Evolutionary conservation across 2,888 invertebrate species (phyloP), one percentile per base, ranked within the genome.

Genomic region (Iselma pallidipennis): DNA sequence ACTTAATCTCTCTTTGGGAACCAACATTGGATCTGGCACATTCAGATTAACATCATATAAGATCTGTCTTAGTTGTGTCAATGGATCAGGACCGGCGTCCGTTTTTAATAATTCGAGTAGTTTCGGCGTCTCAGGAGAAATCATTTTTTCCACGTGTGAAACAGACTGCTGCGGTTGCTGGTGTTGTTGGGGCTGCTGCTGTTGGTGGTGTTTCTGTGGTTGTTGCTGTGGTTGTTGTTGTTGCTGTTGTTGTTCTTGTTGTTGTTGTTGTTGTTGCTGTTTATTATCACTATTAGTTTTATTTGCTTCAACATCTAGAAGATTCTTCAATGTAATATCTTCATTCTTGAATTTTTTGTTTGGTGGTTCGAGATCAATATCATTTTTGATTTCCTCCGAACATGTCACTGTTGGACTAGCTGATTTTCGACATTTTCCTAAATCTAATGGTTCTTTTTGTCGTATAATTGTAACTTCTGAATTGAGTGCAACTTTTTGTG

Each of bases 11-110:
- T 91, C 89, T 80, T 91, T 90, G 54, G 94, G 94, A 65, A 94
- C 89, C 63, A 94, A 80, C 72, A 94, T 84, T 9, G 93, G 93
- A 83, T 94, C 92, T 45, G 93, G 93, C 75, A 94, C 87, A 77
- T 89, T 87, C 74, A 90, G 86, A 67, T 87, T 87, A 6, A 87
- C 84, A 72, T 88, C 89, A 51, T 84, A 83, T 63, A 90, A 84
- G 23, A 94, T 82, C 74, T 88, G 85, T 68, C 89, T 87, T 7
- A 93, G 82, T 75, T 94, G 93, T 61, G 87, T 87, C 5, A 91
- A 76, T 0, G 93, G 89, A 75, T 85, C 85, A 16, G 83, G 83
- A n/a, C 83, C 83, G 71, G 85, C 83, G 16, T 77, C 78, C 45
- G 73, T 77, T 29, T 82, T 82, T n/a, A 84, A 69, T 55, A 84